Evolutionary conservation across 2,888 invertebrate genomes (phyloP), one percentile per base, ranked within the genome.

Genomic region (Beris chalybata): DNA sequence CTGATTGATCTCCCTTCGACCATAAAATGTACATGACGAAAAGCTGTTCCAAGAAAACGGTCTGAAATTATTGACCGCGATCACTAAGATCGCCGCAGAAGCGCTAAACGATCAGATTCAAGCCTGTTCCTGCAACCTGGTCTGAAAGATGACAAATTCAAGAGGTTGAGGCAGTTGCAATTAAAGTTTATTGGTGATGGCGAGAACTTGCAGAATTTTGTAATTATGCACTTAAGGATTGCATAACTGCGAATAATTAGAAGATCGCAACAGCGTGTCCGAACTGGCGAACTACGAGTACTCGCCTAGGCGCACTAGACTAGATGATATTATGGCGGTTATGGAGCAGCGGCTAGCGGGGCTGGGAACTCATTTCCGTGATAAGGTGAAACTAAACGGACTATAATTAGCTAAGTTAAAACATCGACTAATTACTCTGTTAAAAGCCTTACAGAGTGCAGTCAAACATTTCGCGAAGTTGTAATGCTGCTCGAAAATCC

Each of bases 1-100:
- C 50, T 61, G 61, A 61, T 61, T 61, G 61, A 61, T 61, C 29
- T 43, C 13, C 30, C 55, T 38, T 56, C 38, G 38, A 38, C 38
- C 38, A 38, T 38, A 38, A 38, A 38, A 38, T 38, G 38, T 38
- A 38, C 38, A 38, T 38, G 38, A 9, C 38, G 38, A 38, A 38
- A 38, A 38, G 38, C 7, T 7, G 9, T 43, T 56, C 29, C n/a
- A 29, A 31, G 54, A 54, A 54, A 54, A 5, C 15, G 22, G 22
- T 11, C 22, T 22, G 52, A n/a, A 52, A 52, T 22, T 22, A 29
- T 15, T 22, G 15, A 9, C 15, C 22, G 29, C 4, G 15, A 52
- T n/a, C 13, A 22, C 15, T 29, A 22, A 11, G 15, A 52, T n/a
- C 13, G 29, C 15, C 22, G 4, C 52, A 15, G 29, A 52, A 13